Conservation (phyloP, 2,113 vertebrate genomes). For the Spea multiplicata region DNA sequence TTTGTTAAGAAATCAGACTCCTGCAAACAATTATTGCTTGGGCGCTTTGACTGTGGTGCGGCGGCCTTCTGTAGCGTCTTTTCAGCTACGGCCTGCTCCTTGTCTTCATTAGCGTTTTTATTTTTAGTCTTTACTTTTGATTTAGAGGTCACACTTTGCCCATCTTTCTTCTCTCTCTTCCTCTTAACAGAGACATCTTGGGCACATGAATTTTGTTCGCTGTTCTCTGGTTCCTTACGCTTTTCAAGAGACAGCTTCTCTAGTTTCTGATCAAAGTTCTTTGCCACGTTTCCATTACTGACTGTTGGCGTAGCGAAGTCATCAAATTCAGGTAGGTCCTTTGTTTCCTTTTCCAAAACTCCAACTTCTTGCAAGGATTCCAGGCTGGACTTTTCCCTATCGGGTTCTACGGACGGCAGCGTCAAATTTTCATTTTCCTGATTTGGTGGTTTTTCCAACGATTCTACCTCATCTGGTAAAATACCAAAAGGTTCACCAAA, state of each 20-base stretch:
- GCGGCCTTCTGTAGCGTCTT: neutral
- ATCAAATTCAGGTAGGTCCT: neutral
- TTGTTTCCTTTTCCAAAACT: neutral
- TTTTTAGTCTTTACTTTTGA: too few species aligned
- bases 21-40: slow-evolving; percentile 46
- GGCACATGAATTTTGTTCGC: neutral
- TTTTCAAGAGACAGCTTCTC: neutral
- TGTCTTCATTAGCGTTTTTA: slow-evolving; percentile 24
- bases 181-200: neutral
- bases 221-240: neutral
- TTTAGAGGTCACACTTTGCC: neutral
- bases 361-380: neutral
- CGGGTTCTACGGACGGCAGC: neutral
- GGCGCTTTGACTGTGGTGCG: slow-evolving; percentile 5
- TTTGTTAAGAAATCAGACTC: slow-evolving; percentile 52
- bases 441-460: neutral
- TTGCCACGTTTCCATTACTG: neutral
- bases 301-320: neutral
- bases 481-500: too few species aligned
- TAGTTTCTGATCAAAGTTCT: neutral
- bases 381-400: neutral
- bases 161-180: neutral
- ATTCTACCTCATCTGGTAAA: neutral
- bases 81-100: slow-evolving; percentile 48
- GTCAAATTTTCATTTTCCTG: neutral